Percentiles rank a stretch among this genome's conserved stretches.
phyloP scores from a whole-genome alignment of 2,797 vertebrate genomes.

The Falco novaeseelandiae region DNA sequence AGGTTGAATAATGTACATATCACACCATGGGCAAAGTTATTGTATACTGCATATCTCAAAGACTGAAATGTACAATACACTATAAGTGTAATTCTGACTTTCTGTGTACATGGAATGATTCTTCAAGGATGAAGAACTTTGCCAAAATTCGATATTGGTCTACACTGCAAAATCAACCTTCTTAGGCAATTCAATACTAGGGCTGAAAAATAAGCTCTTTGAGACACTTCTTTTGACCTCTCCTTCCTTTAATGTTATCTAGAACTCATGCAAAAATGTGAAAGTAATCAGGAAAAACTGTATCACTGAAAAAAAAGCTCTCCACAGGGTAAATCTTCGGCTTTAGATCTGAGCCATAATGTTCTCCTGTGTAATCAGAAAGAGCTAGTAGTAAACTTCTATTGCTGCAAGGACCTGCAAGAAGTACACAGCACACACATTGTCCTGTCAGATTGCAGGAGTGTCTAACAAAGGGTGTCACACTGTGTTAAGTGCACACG shows the following conservation, averaged over 20 bases:
- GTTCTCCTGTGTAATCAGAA: neutral
- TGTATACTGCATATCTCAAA: neutral
- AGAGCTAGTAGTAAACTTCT: neutral
- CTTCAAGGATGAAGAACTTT: slow-evolving; percentile 12
- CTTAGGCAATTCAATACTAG: slow-evolving; percentile 48
- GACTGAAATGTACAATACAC: neutral
- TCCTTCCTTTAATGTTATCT: neutral
- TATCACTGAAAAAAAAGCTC: neutral
- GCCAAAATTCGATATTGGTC: neutral
- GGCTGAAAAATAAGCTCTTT: slow-evolving; percentile 4
- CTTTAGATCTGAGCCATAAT: slow-evolving; percentile 5
- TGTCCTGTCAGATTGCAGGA: neutral
- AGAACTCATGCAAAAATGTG: neutral
- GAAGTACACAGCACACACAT: neutral
- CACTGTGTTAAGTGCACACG: neutral
- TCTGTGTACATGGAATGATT: neutral
- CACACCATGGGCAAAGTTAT: neutral
- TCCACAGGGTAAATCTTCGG: neutral
- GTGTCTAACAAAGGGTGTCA: neutral
- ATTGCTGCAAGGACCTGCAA: neutral
- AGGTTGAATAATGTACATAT: neutral
- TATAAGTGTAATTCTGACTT: neutral
- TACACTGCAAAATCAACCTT: slow-evolving; percentile 2
- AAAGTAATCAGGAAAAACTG: neutral
- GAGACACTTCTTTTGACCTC: slow-evolving; percentile 29